Percentiles rank a stretch among this genome's conserved stretches.
These are phyloP conservation scores for Gobius niger DNA, from an alignment of 2,113 vertebrate species.

Conservation along the genomic window DNA sequence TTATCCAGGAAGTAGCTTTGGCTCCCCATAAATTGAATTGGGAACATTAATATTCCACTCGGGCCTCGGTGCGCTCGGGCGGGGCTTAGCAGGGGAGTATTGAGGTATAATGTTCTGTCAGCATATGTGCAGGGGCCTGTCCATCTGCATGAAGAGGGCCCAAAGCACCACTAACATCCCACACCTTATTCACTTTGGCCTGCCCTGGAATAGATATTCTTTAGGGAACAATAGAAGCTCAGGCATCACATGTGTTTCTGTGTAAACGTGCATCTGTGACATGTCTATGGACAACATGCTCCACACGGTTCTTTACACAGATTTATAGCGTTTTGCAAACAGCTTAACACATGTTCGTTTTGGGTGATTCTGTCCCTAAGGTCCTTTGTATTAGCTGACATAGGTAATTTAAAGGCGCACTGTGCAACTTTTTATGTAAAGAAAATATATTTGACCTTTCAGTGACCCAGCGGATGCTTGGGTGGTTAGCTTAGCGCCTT, in stretches of 20 bases:
- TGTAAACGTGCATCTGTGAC: slow-evolving; percentile 13
- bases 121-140: slow-evolving; percentile 64
- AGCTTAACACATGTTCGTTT: no score
- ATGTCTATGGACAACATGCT: slow-evolving; percentile 15
- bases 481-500: no score
- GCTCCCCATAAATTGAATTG: slow-evolving; percentile 69
- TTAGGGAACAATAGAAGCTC: slow-evolving; percentile 2
- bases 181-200: slow-evolving; percentile 25
- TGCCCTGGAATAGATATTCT: slow-evolving; percentile 31
- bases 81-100: slow-evolving; percentile 41
- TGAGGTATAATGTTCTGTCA: slow-evolving; percentile 64
- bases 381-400: no score
- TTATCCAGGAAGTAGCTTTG: slow-evolving; percentile 64
- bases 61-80: slow-evolving; percentile 45
- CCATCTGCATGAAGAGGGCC: slow-evolving; percentile 64
- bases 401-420: no score
- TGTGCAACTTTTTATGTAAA: no score
- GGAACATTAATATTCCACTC: slow-evolving; percentile 74
- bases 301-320: not conserved
- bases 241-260: slow-evolving; percentile 20
- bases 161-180: slow-evolving; percentile 47
- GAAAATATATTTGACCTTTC: no score
- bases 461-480: no score
- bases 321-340: not conserved
- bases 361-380: no score